These are phyloP conservation scores for Lonchura striata DNA, from an alignment of 2,113 vertebrate species.

Conservation along the genomic window DNA sequence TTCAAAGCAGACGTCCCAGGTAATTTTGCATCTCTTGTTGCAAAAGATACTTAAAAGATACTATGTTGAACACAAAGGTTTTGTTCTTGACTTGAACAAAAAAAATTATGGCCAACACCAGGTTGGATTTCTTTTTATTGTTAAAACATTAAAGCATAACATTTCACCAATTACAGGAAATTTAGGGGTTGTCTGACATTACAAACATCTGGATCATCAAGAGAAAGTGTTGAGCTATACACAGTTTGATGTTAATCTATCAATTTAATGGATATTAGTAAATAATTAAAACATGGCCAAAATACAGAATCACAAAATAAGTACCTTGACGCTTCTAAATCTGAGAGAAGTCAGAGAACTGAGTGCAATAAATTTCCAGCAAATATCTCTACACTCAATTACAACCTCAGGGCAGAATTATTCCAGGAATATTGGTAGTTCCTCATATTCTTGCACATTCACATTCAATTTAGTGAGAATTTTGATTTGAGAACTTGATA, in stretches of 20 bases:
- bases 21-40: not conserved
- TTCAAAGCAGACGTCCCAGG: not conserved
- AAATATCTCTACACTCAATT: constrained; percentile 12
- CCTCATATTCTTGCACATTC: constrained; percentile 12
- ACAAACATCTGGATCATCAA: constrained; percentile 50
- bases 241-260: constrained; percentile 25
- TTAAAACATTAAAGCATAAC: constrained; percentile 67
- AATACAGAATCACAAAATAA: constrained; percentile 56
- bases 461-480: not conserved
- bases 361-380: constrained; percentile 15
- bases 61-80: not conserved
- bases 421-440: not conserved
- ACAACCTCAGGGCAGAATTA: constrained; percentile 22
- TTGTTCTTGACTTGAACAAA: not conserved
- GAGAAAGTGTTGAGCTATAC: constrained; percentile 49
- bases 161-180: constrained; percentile 62
- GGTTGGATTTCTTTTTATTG: constrained; percentile 62
- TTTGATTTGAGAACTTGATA: constrained; percentile 17
- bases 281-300: constrained; percentile 61
- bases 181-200: constrained; percentile 18
- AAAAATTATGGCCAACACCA: not conserved
- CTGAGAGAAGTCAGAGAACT: constrained; percentile 18
- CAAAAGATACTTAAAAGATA: not conserved
- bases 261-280: constrained; percentile 53
- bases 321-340: constrained; percentile 48